Evolutionary conservation across 2,113 vertebrate genomes (phyloP).

Genomic region (Pseudolaguvia tuberculata): DNA sequence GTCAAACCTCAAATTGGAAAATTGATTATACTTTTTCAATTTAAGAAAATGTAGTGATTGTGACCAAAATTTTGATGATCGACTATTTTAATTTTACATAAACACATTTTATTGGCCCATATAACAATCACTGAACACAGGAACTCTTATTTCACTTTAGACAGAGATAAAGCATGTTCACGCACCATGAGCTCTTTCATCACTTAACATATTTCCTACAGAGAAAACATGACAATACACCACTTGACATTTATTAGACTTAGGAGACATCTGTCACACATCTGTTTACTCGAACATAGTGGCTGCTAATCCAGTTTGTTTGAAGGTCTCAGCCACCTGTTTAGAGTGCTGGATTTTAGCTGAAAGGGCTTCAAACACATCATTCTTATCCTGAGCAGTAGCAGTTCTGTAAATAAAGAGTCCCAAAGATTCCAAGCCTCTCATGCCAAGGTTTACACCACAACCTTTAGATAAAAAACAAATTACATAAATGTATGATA

Average conservation of each 20-base stretch:
- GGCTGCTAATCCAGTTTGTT: slow-evolving; percentile 63
- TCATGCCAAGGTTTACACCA: slow-evolving; percentile 74
- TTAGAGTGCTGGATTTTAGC: slow-evolving; percentile 72
- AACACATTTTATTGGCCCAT: not conserved
- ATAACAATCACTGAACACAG: not conserved
- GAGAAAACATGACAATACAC: not conserved
- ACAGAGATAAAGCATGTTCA: not conserved
- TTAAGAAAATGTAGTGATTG: not conserved
- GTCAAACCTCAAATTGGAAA: not conserved
- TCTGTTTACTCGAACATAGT: slow-evolving; percentile 64
- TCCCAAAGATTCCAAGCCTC: slow-evolving; percentile 71
- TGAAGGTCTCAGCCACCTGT: slow-evolving; percentile 70
- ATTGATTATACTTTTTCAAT: not conserved
- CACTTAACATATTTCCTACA: not conserved
- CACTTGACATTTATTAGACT: slow-evolving; percentile 5
- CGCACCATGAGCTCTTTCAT: not conserved
- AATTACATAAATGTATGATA: not conserved
- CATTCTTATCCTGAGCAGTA: slow-evolving; percentile 69
- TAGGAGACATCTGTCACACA: slow-evolving; percentile 6
- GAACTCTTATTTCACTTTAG: not conserved
- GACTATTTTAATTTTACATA: not conserved
- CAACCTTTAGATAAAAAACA: slow-evolving; percentile 57
- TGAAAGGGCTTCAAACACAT: slow-evolving; percentile 69
- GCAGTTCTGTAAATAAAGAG: slow-evolving; percentile 71
- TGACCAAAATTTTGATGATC: not conserved